Conservation (phyloP, 2,888 invertebrate genomes). For the Agapostemon virescens region DNA sequence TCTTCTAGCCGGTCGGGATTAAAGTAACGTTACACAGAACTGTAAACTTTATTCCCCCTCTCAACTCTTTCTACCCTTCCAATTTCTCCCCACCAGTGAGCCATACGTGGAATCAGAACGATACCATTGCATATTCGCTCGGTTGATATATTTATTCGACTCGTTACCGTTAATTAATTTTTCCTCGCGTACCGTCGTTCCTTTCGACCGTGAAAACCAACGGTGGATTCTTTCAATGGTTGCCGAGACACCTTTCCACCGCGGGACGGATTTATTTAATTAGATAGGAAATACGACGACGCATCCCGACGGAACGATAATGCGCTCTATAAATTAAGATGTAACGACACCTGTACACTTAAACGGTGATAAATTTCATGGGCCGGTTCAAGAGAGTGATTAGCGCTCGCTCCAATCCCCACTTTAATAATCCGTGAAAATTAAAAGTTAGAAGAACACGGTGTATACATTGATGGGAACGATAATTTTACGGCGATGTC, state of each 20-base stretch:
- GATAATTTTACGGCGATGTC: not conserved
- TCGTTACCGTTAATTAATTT: constrained; percentile 36
- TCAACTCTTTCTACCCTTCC: not conserved
- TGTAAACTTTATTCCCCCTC: not conserved
- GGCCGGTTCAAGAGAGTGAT: not conserved
- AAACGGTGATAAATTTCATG: constrained; percentile 17
- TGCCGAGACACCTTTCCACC: not conserved
- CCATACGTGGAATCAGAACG: not conserved
- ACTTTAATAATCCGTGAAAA: constrained; percentile 1
- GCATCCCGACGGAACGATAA: not conserved
- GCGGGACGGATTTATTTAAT: not conserved
- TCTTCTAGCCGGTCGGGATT: constrained; percentile 11
- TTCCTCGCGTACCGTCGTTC: not conserved
- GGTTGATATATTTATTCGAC: constrained; percentile 14
- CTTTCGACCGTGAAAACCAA: not conserved
- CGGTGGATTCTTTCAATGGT: not conserved
- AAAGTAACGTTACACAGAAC: constrained; percentile 40
- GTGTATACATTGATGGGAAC: not conserved
- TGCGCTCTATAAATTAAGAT: not conserved
- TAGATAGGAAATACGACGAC: not conserved
- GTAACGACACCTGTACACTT: not conserved
- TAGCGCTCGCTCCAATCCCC: not conserved
- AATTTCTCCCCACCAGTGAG: not conserved
- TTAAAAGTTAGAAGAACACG: not conserved
- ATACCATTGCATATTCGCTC: not conserved